Percentiles rank a stretch among this genome's conserved stretches.
These are phyloP conservation scores for Lycodopsis pacificus DNA, from an alignment of 2,797 vertebrate genomes.

Conservation along the genomic window DNA sequence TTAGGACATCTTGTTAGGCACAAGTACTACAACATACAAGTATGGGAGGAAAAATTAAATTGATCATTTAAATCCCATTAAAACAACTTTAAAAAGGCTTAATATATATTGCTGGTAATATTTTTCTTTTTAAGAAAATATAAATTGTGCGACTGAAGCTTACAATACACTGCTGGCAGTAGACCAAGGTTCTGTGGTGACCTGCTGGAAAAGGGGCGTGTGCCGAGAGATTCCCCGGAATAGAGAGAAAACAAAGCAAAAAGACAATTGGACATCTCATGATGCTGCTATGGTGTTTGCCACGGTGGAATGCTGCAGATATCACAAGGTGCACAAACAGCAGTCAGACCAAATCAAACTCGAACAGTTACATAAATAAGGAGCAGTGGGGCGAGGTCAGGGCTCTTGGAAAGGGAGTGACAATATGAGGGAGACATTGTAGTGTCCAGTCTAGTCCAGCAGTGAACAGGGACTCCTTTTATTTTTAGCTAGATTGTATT, in stretches of 20 bases:
- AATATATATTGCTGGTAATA: constrained; percentile 98
- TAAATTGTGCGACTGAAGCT: constrained; percentile 98
- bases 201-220: constrained; percentile 71
- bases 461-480: constrained; percentile 66
- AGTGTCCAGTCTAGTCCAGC: constrained; percentile 92
- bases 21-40: constrained; percentile 85
- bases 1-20: constrained; percentile 85
- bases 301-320: constrained; percentile 79
- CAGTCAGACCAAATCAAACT: constrained; percentile 73
- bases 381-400: constrained; percentile 68
- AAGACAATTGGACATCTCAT: constrained; percentile 53
- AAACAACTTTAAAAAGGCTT: constrained; percentile 95
- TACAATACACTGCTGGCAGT: constrained; percentile 94
- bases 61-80: constrained; percentile 84
- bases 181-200: constrained; percentile 81
- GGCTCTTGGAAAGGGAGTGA: constrained; percentile 90
- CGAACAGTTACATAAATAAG: constrained; percentile 79
- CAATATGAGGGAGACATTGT: constrained; percentile 85
- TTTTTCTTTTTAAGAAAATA: constrained; percentile 96
- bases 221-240: constrained; percentile 68
- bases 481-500: not conserved
- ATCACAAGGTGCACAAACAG: constrained; percentile 77
- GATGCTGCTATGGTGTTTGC: constrained; percentile 74
- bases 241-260: constrained; percentile 26
- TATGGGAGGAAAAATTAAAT: constrained; percentile 78